These are phyloP conservation scores for Salticus scenicus DNA, from an alignment of 2,888 invertebrate species.

Conservation along the genomic window DNA sequence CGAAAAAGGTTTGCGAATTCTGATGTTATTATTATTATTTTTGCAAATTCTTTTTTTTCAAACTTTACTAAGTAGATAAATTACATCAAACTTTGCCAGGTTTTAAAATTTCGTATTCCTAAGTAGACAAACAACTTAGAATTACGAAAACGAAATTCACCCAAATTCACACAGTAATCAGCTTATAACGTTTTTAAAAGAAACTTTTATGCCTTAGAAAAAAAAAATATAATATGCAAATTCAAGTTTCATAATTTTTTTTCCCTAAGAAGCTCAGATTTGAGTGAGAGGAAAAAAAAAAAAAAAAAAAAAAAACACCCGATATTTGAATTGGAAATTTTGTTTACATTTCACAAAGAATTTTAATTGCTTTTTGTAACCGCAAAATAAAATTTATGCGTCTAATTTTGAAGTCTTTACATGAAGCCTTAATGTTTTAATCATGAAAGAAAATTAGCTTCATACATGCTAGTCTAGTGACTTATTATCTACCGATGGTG, in stretches of 20 bases:
- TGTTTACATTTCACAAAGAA: background rate
- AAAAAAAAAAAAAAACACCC: background rate
- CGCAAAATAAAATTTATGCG: background rate
- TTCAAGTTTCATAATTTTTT: background rate
- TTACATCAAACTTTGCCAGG: too few species aligned
- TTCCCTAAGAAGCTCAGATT: background rate
- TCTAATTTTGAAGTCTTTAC: too few species aligned
- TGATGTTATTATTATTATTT: too few species aligned
- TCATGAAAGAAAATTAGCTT: background rate
- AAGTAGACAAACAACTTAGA: too few species aligned
- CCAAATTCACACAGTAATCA: background rate
- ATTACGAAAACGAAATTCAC: background rate
- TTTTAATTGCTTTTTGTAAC: background rate
- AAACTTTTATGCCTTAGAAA: background rate
- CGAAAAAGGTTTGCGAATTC: too few species aligned
- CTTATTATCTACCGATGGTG: too few species aligned
- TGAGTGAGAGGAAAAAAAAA: too few species aligned
- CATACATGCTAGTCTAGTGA: too few species aligned
- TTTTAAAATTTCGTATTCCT: too few species aligned
- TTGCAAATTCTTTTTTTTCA: too few species aligned
- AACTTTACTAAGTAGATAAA: too few species aligned
- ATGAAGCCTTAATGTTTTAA: background rate
- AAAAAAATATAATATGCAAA: background rate
- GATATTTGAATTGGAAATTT: background rate
- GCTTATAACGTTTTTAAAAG: background rate